These are phyloP conservation scores for Eulacestoma nigropectus DNA, from an alignment of 2,113 vertebrate genomes.

Conservation along the genomic window DNA sequence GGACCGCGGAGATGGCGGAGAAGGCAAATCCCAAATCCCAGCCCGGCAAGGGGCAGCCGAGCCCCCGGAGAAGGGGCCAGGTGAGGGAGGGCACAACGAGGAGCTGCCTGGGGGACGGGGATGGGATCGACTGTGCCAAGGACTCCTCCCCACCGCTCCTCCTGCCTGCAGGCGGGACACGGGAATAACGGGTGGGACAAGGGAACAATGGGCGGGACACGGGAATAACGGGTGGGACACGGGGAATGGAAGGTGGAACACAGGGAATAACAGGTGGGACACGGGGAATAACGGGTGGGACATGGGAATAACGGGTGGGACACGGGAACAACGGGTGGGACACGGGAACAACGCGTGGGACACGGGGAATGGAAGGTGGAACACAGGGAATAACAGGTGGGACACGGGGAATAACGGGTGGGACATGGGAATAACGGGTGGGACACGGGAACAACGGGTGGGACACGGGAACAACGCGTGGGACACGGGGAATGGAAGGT, in stretches of 20 bases:
- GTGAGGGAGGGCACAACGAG: neutral
- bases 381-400: too few relatives aligned
- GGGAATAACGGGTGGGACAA: neutral
- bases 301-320: too few relatives aligned
- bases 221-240: neutral
- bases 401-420: neutral
- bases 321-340: too few relatives aligned
- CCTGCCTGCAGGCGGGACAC: neutral
- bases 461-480: neutral
- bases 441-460: neutral
- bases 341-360: too few relatives aligned
- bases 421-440: neutral
- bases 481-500: neutral
- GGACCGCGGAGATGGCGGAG: rapidly evolving
- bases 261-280: neutral
- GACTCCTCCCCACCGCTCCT: rapidly evolving
- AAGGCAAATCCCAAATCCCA: neutral
- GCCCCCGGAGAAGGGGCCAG: neutral
- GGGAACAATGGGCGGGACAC: rapidly evolving
- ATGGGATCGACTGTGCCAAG: neutral
- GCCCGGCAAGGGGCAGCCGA: rapidly evolving
- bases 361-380: too few relatives aligned
- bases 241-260: neutral
- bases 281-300: neutral
- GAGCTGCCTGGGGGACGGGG: neutral